A percentile compares a stretch with the other conserved stretches of the same genome.
Evolutionary conservation across 2,797 vertebrate genomes (phyloP).

Genomic region (Lacerta agilis): DNA sequence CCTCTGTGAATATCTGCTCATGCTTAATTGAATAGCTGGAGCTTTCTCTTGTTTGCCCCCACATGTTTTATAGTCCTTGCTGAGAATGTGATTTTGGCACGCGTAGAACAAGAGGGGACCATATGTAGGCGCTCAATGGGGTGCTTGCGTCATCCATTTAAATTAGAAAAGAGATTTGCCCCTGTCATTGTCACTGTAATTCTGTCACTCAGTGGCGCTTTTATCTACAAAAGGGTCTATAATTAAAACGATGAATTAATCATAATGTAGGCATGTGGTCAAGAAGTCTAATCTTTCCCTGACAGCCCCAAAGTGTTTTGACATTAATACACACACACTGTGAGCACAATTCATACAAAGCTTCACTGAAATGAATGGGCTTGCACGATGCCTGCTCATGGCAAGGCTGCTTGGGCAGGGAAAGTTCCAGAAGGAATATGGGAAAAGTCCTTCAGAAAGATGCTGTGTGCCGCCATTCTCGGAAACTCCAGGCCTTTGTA

Average conservation of each 20-base stretch:
- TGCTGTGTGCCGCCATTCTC: background rate
- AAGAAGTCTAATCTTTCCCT: constrained; percentile 17
- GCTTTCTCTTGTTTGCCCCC: background rate
- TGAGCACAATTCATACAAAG: background rate
- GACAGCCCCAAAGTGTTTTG: background rate
- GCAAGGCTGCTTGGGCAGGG: background rate
- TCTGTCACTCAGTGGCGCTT: constrained; percentile 33
- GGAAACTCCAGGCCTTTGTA: background rate
- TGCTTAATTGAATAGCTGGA: background rate
- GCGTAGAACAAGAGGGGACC: background rate
- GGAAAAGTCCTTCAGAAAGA: background rate
- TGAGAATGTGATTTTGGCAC: background rate
- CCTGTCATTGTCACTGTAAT: constrained; percentile 10
- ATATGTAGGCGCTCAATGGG: background rate
- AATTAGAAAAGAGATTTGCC: constrained; percentile 33
- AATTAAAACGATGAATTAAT: constrained; percentile 51
- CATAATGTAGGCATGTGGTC: background rate
- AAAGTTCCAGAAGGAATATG: background rate
- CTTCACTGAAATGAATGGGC: background rate
- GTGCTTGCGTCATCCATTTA: background rate
- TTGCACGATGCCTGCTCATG: background rate
- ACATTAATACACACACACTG: background rate
- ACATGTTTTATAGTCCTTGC: background rate
- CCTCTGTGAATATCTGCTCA: fast-evolving
- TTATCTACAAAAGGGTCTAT: background rate